Base-by-base conservation (phyloP, 2,797 vertebrate genomes). In the Platalea minor region DNA sequence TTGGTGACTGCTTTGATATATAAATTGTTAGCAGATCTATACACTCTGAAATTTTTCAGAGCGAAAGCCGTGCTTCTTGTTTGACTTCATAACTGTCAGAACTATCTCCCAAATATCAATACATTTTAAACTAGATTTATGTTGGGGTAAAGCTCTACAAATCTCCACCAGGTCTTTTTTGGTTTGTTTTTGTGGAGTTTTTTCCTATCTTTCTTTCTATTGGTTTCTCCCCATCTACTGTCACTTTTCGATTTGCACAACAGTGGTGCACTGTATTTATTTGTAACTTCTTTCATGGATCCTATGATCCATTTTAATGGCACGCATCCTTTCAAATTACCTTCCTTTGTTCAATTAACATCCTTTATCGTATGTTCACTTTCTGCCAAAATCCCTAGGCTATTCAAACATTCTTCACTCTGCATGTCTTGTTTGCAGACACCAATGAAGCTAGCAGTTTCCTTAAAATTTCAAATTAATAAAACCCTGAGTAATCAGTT, bases 11-110 rank as follows among this genome's bases (percentile, higher is more conserved):
- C 92, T 92, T 95, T 96, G 88, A 96, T 89, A 91, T 45, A 95
- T 85, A 92, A 96, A 96, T 92, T 87, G 91, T 79, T 96, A 89
- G 88, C 92, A 95, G 90, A 95, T 81, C 88, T 91, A 89, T 73
- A 75, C 46, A 67, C 51, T 61, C 67, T 56, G 63, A 95, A 93
- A 87, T 72, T 83, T 85, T 93, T 89, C 72, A 83, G 74, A 83
- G 88, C 70, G 87, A 92, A 91, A 91, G 8, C 64, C 19, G 77
- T 72, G 29, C 19, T 91, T 92, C 78, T 91, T 74, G 43, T 57
- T 88, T 69, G 73, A 78, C 35, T 90, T 73, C 50, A 18, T 39
- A 93, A 64, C 77, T 92, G 68, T 89, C 93, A 93, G 72, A 95
- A 37, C 23, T 61, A 94, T 83, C 64, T 80, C 86, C 48, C 45